Conservation (phyloP, 2,113 vertebrate genomes). For the Progne subis region DNA sequence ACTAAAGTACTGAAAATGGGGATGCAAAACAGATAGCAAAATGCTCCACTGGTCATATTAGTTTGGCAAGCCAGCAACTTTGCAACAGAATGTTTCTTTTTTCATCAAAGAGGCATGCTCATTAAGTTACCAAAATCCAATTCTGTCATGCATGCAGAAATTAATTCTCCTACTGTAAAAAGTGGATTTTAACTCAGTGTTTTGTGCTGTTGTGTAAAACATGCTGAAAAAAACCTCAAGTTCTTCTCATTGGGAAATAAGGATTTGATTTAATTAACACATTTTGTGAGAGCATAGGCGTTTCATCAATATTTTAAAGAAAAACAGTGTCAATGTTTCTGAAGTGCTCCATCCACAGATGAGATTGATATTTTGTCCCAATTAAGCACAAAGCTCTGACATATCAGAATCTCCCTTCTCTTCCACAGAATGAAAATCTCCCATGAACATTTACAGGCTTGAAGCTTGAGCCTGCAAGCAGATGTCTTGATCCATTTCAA, state of each 20-base stretch:
- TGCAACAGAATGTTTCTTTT: not conserved
- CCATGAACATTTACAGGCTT: not conserved
- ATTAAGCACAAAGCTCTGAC: constrained; percentile 11
- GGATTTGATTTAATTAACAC: constrained; percentile 29
- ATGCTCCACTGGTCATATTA: fast-evolving
- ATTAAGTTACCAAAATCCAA: not conserved
- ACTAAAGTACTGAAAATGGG: not conserved
- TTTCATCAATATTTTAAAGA: constrained; percentile 64
- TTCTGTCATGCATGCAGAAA: not conserved
- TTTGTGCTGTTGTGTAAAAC: constrained; percentile 5
- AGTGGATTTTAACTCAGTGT: constrained; percentile 1
- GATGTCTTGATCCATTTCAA: not conserved
- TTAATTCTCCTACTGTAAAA: constrained; percentile 9
- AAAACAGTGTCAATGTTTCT: not conserved
- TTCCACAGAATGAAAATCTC: not conserved
- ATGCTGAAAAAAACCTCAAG: not conserved
- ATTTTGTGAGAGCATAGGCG: constrained; percentile 17
- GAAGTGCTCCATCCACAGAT: constrained; percentile 8
- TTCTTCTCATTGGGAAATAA: constrained; percentile 40
- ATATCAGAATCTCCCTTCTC: not conserved
- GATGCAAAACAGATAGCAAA: not conserved
- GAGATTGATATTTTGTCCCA: constrained; percentile 33
- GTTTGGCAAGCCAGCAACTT: not conserved
- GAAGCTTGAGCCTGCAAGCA: not conserved
- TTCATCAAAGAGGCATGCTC: not conserved